These are phyloP conservation scores for Lissocephala sabroskyi DNA, from an alignment of 2,888 invertebrate genomes.

Conservation along the genomic window DNA sequence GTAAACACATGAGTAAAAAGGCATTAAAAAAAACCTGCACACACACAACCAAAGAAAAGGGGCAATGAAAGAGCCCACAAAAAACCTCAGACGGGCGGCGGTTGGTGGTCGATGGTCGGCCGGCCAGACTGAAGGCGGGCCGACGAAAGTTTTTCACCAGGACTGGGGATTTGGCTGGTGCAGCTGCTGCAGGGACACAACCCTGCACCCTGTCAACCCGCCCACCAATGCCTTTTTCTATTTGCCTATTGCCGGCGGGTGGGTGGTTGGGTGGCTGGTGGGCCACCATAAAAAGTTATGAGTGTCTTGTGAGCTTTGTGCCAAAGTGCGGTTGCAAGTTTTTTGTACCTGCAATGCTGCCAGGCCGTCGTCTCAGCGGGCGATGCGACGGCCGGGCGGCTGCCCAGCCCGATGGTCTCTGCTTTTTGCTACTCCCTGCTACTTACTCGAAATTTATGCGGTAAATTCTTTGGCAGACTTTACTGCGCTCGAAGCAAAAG, in stretches of 20 bases:
- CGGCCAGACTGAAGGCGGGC: neutral
- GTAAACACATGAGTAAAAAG: slow-evolving; percentile 62
- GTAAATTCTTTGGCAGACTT: slow-evolving; percentile 64
- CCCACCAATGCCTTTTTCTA: slow-evolving; percentile 4
- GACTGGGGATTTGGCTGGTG: slow-evolving; percentile 40
- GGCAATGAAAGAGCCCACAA: slow-evolving; percentile 19
- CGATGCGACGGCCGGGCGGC: neutral
- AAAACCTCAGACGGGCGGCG: too few species aligned
- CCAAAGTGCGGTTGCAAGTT: slow-evolving; percentile 63
- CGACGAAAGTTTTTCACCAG: slow-evolving; percentile 8
- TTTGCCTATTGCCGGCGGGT: too few species aligned
- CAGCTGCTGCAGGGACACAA: slow-evolving; percentile 3
- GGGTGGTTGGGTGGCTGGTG: slow-evolving; percentile 21
- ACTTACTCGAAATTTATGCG: slow-evolving; percentile 61
- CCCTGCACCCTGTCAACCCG: slow-evolving; percentile 21
- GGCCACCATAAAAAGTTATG: slow-evolving; percentile 62
- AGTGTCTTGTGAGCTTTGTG: slow-evolving; percentile 66
- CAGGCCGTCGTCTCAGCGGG: too few species aligned
- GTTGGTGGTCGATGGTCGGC: neutral
- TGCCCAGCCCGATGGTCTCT: neutral
- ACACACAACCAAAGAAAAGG: slow-evolving; percentile 19
- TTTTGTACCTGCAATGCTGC: slow-evolving; percentile 23
- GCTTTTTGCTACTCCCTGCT: slow-evolving; percentile 36
- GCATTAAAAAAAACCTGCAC: slow-evolving; percentile 23
- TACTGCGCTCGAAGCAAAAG: slow-evolving; percentile 60